Evolutionary conservation across 2,888 invertebrate species (phyloP), one percentile per base, ranked within the genome.

Genomic region (Caenorhabditis uteleia): DNA sequence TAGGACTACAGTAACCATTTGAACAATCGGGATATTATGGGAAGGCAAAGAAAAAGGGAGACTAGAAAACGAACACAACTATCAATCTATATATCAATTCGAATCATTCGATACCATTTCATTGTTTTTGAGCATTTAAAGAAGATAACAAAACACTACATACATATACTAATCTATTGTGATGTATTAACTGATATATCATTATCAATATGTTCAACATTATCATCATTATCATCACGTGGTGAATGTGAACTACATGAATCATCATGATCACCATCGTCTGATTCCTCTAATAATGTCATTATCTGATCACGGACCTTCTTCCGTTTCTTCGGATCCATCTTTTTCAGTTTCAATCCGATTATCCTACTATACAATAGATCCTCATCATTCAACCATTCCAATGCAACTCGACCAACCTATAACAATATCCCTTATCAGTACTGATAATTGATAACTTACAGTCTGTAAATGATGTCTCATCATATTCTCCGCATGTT

Each of bases 311-410:
- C 62, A 34, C 73, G 68, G 12, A 77, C 67, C 61, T 61, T 64
- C 51, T 77, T 71, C 27, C 73, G 56, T 36, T 80, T 76, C 38
- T 74, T 77, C 20, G 68, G 55, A 33, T 64, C 64, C 68, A 80
- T 77, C 39, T 75, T 77, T 39, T 71, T 76, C 46, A 79, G 47
- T 26, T 73, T 62, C 29, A 79, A 54, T 2, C 77, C 79, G 29
- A 79, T 69, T 18, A 79, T 67, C 36, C 78, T 46, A 14, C 75
- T 70, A 53, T 79, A 79, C 34, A 79, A 56, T 49, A 74, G 43
- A 56, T 79, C 79, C 43, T 79, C 79, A 43, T 79, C 79, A 43
- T 78, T 75, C 10, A 74, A 29, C 77, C 75, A 76, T 45, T 77
- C 77, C 3, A 62, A 20, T 16, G 57, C 72, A 39, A 45, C 49